These are phyloP conservation scores for Apteryx mantelli DNA, from an alignment of 2,113 vertebrate genomes.

Conservation along the genomic window DNA sequence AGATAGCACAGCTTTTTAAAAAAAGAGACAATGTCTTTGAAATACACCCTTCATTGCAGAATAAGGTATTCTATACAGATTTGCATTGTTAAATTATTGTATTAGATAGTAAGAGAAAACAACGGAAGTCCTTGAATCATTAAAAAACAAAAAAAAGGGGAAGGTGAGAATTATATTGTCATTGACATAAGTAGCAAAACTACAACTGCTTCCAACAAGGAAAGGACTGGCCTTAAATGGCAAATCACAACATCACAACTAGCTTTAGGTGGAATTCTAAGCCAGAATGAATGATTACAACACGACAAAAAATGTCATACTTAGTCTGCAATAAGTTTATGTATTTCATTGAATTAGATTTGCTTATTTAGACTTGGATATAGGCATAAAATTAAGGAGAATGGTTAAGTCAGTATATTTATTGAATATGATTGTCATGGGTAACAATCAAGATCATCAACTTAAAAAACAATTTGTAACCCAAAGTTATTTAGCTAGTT, in stretches of 20 bases:
- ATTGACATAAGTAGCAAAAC: neutral
- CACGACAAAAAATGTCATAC: neutral
- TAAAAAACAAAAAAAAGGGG: neutral
- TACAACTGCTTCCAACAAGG: neutral
- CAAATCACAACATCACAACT: neutral
- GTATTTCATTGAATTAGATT: neutral
- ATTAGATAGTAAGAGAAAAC: neutral
- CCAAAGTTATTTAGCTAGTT: neutral
- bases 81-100: neutral
- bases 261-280: neutral
- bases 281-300: neutral
- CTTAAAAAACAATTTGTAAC: neutral
- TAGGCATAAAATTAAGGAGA: neutral
- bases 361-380: neutral
- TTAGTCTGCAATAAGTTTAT: neutral
- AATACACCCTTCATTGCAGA: neutral
- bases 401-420: neutral
- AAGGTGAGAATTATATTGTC: neutral
- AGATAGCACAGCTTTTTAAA: neutral
- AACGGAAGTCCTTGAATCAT: rapidly evolving
- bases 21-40: neutral
- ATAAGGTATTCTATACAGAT: neutral
- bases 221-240: neutral
- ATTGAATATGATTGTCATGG: neutral
- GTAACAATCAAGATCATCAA: neutral